Conservation (phyloP, 1,140 invertebrate genomes). For the Acyrthosiphon pisum region DNA sequence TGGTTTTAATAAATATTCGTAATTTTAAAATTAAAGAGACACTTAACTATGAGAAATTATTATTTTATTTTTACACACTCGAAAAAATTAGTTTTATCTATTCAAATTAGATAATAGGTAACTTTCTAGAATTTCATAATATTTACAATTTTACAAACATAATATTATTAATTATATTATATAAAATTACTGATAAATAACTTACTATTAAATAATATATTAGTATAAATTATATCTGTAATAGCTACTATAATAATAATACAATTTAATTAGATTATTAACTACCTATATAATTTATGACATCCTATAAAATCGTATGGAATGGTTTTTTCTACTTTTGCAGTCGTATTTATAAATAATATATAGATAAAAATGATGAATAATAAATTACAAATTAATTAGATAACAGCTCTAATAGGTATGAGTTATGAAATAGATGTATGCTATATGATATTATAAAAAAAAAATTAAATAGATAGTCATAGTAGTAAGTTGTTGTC, state of each 20-base stretch:
- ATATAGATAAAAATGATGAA: background rate
- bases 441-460: accelerated
- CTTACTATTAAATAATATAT: no score
- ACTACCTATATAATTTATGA: background rate
- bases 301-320: background rate
- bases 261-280: background rate
- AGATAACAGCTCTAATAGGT: background rate
- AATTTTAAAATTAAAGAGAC: background rate
- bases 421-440: background rate
- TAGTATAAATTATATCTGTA: background rate
- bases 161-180: background rate
- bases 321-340: background rate
- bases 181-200: background rate
- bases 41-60: background rate
- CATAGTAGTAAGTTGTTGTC: background rate
- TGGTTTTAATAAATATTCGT: background rate
- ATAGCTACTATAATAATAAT: background rate
- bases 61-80: background rate
- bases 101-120: no score
- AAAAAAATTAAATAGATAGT: background rate
- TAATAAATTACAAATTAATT: constrained; percentile 3
- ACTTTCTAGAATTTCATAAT: no score
- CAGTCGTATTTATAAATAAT: background rate
- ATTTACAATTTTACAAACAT: no score
- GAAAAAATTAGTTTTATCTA: no score